These are phyloP conservation scores for Etheostoma cragini DNA, from an alignment of 2,113 vertebrate genomes.

Conservation along the genomic window DNA sequence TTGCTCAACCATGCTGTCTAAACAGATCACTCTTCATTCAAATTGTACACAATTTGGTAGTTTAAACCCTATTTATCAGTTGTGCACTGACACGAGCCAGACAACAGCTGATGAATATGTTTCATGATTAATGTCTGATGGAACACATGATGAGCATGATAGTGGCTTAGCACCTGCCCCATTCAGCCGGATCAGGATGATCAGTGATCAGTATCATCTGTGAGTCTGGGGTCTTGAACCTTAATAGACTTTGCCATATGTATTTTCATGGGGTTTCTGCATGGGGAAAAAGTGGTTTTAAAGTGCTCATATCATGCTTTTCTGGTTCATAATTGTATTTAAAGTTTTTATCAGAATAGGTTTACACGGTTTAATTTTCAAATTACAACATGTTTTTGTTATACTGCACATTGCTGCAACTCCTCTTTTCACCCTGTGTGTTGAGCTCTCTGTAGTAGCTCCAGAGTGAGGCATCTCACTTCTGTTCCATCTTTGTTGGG, in stretches of 20 bases:
- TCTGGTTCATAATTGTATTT: too few species aligned
- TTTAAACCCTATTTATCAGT: constrained; percentile 4
- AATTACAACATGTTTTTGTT: too few species aligned
- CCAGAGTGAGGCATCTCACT: too few species aligned
- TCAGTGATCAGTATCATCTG: constrained; percentile 41
- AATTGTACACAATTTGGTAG: background rate
- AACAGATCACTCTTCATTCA: constrained; percentile 27
- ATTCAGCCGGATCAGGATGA: constrained; percentile 37
- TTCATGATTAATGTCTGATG: constrained; percentile 39
- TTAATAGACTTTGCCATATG: constrained; percentile 6
- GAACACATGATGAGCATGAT: constrained; percentile 36
- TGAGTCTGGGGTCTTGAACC: constrained; percentile 5
- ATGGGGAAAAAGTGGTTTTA: constrained; percentile 1
- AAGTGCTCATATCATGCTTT: too few species aligned
- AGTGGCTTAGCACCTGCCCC: constrained; percentile 29
- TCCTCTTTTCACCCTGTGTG: too few species aligned
- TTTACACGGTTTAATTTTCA: too few species aligned
- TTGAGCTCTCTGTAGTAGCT: too few species aligned
- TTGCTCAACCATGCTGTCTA: constrained; percentile 16
- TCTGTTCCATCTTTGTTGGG: too few species aligned
- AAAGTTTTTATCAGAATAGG: too few species aligned
- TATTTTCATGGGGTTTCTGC: constrained; percentile 7
- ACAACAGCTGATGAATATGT: constrained; percentile 32
- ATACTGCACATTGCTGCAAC: too few species aligned
- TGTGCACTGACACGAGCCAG: background rate